Conservation (phyloP, 2,113 vertebrate species). For the Chloropsis cyanopogon region DNA sequence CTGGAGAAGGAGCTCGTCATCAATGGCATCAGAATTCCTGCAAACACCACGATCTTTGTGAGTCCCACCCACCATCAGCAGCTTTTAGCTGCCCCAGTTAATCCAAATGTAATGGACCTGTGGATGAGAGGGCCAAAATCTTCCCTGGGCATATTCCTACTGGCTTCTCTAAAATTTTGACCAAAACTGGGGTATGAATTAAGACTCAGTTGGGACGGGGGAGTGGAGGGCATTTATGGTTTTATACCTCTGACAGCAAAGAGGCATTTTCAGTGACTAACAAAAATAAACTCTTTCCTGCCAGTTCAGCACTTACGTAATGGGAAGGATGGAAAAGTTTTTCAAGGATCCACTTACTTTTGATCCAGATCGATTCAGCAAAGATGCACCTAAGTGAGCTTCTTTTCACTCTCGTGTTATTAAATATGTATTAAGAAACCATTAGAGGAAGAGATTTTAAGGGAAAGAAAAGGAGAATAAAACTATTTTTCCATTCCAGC, state of each 20-base stretch:
- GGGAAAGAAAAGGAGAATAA: neutral
- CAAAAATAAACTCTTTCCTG: neutral
- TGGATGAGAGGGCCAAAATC: neutral
- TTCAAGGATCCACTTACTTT: conserved; percentile 88
- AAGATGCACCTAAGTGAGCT: conserved; percentile 85
- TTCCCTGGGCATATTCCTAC: neutral
- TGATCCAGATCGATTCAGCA: conserved; percentile 88
- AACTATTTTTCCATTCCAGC: neutral
- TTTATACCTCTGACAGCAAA: neutral
- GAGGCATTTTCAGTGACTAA: neutral
- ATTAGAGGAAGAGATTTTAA: neutral
- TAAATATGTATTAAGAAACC: neutral
- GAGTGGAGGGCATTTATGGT: neutral
- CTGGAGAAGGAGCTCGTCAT: conserved; percentile 74
- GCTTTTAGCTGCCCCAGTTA: neutral
- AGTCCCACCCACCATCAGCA: neutral
- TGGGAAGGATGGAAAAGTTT: conserved; percentile 83
- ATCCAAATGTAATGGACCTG: neutral
- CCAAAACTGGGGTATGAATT: neutral
- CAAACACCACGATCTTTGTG: conserved; percentile 57
- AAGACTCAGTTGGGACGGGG: neutral
- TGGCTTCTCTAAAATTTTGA: neutral
- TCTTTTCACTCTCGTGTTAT: neutral
- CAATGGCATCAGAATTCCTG: conserved; percentile 76
- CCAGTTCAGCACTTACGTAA: conserved; percentile 81